Evolutionary conservation across 2,113 vertebrate genomes (phyloP), one percentile per base, ranked within the genome.

Genomic region (Anguilla japonica): DNA sequence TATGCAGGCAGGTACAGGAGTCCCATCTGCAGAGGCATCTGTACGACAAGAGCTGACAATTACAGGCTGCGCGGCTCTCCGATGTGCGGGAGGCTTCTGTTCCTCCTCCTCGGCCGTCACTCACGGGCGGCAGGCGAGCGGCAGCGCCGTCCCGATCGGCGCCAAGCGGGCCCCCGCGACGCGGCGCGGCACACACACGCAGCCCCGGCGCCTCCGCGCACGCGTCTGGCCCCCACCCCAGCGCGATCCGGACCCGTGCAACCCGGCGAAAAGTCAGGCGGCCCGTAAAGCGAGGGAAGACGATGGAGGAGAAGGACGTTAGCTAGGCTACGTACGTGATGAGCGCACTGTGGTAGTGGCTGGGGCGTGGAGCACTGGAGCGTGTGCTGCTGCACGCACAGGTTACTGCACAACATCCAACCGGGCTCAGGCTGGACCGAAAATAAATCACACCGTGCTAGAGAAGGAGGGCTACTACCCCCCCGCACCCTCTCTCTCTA

Each of bases 1-100:
- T 94, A 97, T 97, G 96, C 97, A 96, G 96, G 96, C 97, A 98
- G 98, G 98, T 98, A 98, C 95, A 96, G 95, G 96, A 95, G 95
- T 90, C 97, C 97, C 98, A 98, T 98, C 97, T 99, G 98, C 94
- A 97, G 92, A 92, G 94, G 96, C 97, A 98, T 97, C 97, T 98
- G 97, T 96, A 97, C 94, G 93, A 96, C 96, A 97, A 96, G 96
- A 96, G 94, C 95, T 95, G 93, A 97, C 96, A 96, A 90, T 88
- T 89, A 88, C 89, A 88, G 86, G 41, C 84, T 89, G 89, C 43
- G 41, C 87, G 7, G 20, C 1, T 81, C 83, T 86, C 56, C 85
- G 85, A 50, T 79, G 78, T 78, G 67, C 83, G 26, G 29, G 53
- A 67, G 34, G 26, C 46, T 50, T 71, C 75, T 53, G 46, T 67